A percentile compares a stretch with the other conserved stretches of the same genome.
These are phyloP conservation scores for Autographa pulchrina DNA, from an alignment of 2,888 invertebrate genomes.

Conservation along the genomic window DNA sequence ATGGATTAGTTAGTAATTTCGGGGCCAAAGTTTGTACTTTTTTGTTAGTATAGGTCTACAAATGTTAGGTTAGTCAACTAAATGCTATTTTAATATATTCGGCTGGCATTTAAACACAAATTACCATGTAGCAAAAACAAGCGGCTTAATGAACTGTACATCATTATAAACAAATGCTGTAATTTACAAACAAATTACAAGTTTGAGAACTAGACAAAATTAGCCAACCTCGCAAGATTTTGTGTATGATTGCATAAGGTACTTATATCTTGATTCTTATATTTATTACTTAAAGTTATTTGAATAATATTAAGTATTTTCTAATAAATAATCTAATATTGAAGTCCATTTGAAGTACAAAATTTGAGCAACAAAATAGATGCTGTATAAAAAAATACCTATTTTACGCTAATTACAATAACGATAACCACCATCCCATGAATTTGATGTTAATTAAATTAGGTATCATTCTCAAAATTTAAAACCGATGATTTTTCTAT, in stretches of 20 bases:
- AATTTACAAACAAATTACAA: neutral
- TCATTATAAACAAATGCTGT: neutral
- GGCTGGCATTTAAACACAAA: neutral
- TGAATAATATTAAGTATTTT: too few species aligned
- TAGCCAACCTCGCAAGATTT: neutral
- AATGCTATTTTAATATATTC: neutral
- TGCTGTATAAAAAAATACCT: too few species aligned
- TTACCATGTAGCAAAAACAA: slow-evolving; percentile 4
- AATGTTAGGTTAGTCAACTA: neutral
- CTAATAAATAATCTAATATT: neutral
- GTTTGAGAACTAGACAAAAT: neutral
- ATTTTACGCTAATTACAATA: too few species aligned
- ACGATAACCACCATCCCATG: too few species aligned
- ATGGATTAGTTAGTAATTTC: too few species aligned
- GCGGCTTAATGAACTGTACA: neutral
- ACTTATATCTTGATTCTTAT: neutral
- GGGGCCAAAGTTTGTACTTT: too few species aligned
- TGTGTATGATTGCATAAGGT: neutral
- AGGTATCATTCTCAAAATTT: too few species aligned
- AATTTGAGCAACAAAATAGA: too few species aligned
- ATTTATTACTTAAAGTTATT: neutral
- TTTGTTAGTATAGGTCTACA: neutral
- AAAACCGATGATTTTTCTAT: neutral
- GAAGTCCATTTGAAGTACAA: too few species aligned
- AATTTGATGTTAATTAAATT: too few species aligned